Percentiles rank a stretch among this genome's conserved stretches.
Conservation (phyloP, 2,888 invertebrate genomes). For the Nasonia oneida region DNA sequence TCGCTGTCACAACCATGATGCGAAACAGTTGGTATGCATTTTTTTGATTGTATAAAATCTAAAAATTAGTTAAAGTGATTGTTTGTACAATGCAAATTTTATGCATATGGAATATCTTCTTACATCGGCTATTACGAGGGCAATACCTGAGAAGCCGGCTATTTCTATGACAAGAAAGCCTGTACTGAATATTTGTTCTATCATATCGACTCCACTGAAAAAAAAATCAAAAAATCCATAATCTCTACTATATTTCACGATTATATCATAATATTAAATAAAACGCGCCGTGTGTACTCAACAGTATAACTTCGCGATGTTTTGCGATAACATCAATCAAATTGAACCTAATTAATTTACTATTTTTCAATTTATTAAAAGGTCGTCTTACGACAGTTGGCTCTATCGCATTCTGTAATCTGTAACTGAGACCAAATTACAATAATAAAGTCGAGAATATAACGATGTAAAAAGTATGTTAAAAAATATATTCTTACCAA, state of each 20-base stretch:
- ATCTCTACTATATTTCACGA: neutral
- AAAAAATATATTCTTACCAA: neutral
- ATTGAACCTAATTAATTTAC: neutral
- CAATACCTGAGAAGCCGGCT: neutral
- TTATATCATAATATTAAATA: neutral
- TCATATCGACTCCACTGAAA: constrained; percentile 4
- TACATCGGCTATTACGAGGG: constrained; percentile 16
- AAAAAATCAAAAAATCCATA: neutral
- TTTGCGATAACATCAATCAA: neutral
- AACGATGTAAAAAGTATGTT: neutral
- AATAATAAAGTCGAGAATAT: neutral
- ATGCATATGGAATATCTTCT: neutral
- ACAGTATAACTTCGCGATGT: constrained; percentile 18
- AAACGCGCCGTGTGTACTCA: neutral
- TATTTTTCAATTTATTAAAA: neutral
- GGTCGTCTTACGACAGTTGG: neutral
- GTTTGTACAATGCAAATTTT: neutral
- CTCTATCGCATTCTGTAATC: constrained; percentile 12
- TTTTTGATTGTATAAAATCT: neutral
- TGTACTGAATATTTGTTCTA: constrained; percentile 25
- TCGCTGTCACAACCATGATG: neutral
- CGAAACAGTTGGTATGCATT: neutral
- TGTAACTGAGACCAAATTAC: neutral
- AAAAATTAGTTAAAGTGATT: neutral
- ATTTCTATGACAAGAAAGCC: constrained; percentile 21